phyloP scores from a whole-genome alignment of 1,140 invertebrate genomes.

The Euwallacea fornicatus region DNA sequence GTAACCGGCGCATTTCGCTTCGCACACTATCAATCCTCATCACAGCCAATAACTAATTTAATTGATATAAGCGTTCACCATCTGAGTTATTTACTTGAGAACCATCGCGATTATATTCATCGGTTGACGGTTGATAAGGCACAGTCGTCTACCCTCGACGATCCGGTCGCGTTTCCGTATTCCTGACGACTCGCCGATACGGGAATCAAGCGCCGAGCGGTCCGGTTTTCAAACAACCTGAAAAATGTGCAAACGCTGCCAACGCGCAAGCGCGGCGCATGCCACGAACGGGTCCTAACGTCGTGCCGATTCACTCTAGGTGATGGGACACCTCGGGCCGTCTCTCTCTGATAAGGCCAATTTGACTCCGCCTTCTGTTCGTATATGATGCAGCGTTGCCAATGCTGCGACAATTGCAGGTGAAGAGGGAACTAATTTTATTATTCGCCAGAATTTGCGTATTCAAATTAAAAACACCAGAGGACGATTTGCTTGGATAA shows the following conservation, averaged over 20 bases:
- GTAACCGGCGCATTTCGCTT: constrained; percentile 34
- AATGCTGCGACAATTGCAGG: not conserved
- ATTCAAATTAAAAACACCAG: too few relatives aligned
- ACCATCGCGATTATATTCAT: constrained; percentile 29
- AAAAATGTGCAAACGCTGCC: constrained; percentile 9
- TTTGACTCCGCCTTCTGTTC: not conserved
- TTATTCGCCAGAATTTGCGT: too few relatives aligned
- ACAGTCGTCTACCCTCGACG: constrained; percentile 36
- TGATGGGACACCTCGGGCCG: too few relatives aligned
- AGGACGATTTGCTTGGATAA: too few relatives aligned
- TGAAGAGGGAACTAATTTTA: not conserved
- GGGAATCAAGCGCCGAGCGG: not conserved
- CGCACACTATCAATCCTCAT: constrained; percentile 35
- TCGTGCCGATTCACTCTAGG: not conserved
- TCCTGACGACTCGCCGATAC: constrained; percentile 21
- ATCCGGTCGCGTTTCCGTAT: constrained; percentile 33
- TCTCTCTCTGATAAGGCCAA: not conserved
- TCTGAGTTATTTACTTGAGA: constrained; percentile 17
- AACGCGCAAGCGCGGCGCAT: constrained; percentile 2
- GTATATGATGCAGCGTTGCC: not conserved
- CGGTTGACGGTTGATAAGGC: constrained; percentile 34
- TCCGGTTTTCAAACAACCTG: not conserved
- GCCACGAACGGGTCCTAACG: not conserved
- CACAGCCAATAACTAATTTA: constrained; percentile 34
- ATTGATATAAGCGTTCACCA: too few relatives aligned